Percentiles rank a stretch among this genome's conserved stretches.
phyloP scores from a whole-genome alignment of 2,797 vertebrate species.

The Gobio occitaniae region DNA sequence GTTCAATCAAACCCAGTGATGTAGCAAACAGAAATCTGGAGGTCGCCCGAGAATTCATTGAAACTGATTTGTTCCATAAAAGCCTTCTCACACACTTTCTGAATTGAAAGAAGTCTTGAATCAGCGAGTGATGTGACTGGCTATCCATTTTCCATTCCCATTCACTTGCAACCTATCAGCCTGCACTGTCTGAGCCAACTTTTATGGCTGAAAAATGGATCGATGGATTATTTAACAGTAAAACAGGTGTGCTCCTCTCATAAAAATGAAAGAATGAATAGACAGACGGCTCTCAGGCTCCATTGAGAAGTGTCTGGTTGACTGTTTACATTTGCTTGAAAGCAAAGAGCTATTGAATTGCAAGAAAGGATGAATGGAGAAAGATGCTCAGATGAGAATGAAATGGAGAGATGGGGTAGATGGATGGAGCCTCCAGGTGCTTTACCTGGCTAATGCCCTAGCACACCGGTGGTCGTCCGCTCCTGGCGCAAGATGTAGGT shows the following conservation, averaged over 20 bases:
- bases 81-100: slow-evolving; percentile 48
- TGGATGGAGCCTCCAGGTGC: slow-evolving; percentile 69
- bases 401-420: slow-evolving; percentile 50
- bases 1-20: slow-evolving; percentile 32
- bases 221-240: slow-evolving; percentile 81
- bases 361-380: slow-evolving; percentile 65
- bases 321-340: slow-evolving; percentile 72
- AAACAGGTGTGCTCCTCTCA: slow-evolving; percentile 76
- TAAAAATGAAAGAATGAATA: slow-evolving; percentile 65
- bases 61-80: slow-evolving; percentile 55
- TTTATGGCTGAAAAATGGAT: slow-evolving; percentile 70
- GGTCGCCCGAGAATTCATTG: slow-evolving; percentile 24
- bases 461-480: slow-evolving; percentile 5
- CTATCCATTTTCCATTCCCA: slow-evolving; percentile 63
- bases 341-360: slow-evolving; percentile 58
- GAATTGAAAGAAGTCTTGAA: slow-evolving; percentile 30
- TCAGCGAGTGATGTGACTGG: slow-evolving; percentile 76
- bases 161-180: slow-evolving; percentile 74
- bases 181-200: slow-evolving; percentile 58
- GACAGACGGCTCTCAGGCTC: slow-evolving; percentile 62
- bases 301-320: slow-evolving; percentile 80
- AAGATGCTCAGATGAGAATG: slow-evolving; percentile 69
- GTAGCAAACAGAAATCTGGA: slow-evolving; percentile 40
- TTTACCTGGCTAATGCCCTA: slow-evolving; percentile 76
- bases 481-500: slow-evolving; percentile 57